These are phyloP conservation scores for Silurus meridionalis DNA, from an alignment of 2,113 vertebrate genomes.

Conservation along the genomic window DNA sequence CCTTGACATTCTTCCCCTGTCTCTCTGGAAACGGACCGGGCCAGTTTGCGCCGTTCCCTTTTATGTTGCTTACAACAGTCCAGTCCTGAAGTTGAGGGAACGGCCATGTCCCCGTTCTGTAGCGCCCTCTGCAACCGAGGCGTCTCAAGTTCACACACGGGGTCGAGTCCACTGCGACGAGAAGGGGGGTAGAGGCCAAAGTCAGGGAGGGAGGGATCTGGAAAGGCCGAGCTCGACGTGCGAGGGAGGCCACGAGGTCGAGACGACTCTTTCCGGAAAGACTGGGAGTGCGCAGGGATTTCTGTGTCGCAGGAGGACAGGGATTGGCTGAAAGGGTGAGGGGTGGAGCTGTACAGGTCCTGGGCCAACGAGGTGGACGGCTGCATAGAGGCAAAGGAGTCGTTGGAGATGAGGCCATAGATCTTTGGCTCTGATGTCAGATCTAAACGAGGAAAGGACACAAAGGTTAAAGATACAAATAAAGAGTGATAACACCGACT, in stretches of 20 bases:
- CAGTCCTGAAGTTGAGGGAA: constrained; percentile 69
- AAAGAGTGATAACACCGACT: neutral
- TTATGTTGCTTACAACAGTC: constrained; percentile 64
- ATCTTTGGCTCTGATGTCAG: constrained; percentile 90
- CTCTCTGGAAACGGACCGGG: constrained; percentile 70
- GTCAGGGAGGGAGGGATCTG: constrained; percentile 88
- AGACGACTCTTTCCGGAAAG: constrained; percentile 89
- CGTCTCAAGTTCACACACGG: constrained; percentile 91
- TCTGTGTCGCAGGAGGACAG: constrained; percentile 87
- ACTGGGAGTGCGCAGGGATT: constrained; percentile 85
- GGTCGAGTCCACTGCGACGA: constrained; percentile 84
- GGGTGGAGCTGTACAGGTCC: constrained; percentile 79
- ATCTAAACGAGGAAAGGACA: constrained; percentile 71
- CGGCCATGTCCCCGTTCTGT: constrained; percentile 70
- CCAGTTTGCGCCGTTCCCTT: constrained; percentile 70
- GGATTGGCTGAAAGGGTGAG: constrained; percentile 83
- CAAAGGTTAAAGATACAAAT: neutral
- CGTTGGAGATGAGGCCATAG: constrained; percentile 92
- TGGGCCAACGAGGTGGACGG: constrained; percentile 87
- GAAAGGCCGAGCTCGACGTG: constrained; percentile 96
- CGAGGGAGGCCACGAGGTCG: constrained; percentile 92
- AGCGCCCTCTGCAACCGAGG: constrained; percentile 77
- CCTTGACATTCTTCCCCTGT: constrained; percentile 66
- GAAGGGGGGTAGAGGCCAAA: constrained; percentile 90
- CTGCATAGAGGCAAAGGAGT: constrained; percentile 96